A percentile compares a stretch with the other conserved stretches of the same genome.
These are phyloP conservation scores for Melolontha melolontha DNA, from an alignment of 2,888 invertebrate genomes.

Conservation along the genomic window DNA sequence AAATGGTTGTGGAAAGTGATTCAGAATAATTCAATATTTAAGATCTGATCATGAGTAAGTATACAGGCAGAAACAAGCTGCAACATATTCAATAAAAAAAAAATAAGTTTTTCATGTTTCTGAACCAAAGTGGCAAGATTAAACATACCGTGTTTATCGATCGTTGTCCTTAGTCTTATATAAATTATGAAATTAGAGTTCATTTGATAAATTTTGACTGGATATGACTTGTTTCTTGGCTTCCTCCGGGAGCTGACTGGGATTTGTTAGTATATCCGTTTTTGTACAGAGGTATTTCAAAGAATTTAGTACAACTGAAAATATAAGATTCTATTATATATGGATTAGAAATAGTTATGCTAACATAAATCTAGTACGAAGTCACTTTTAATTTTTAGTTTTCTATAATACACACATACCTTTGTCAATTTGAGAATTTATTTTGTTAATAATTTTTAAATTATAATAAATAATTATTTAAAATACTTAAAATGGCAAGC, in stretches of 20 bases:
- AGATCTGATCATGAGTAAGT: constrained; percentile 21
- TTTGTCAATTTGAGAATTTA: no score
- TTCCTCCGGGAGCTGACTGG: constrained; percentile 90
- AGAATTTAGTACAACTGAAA: constrained; percentile 92
- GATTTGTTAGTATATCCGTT: constrained; percentile 92
- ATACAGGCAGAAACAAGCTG: constrained; percentile 21
- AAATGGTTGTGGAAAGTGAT: constrained; percentile 17
- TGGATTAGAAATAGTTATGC: not conserved
- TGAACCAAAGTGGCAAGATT: constrained; percentile 2
- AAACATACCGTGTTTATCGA: not conserved
- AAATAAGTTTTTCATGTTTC: not conserved
- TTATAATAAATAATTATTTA: no score
- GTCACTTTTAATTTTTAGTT: no score
- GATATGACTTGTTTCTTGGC: constrained; percentile 58
- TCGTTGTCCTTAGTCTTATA: constrained; percentile 6
- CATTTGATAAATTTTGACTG: constrained; percentile 20
- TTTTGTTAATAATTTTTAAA: no score
- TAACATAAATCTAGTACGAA: no score
- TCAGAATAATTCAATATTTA: constrained; percentile 15
- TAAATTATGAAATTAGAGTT: constrained; percentile 20
- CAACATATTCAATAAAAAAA: constrained; percentile 10
- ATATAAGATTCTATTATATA: constrained; percentile 44
- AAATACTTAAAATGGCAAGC: no score
- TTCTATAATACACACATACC: no score
- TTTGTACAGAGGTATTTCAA: constrained; percentile 90